phyloP scores from a whole-genome alignment of 2,888 invertebrate genomes.

The Macaria liturata region DNA sequence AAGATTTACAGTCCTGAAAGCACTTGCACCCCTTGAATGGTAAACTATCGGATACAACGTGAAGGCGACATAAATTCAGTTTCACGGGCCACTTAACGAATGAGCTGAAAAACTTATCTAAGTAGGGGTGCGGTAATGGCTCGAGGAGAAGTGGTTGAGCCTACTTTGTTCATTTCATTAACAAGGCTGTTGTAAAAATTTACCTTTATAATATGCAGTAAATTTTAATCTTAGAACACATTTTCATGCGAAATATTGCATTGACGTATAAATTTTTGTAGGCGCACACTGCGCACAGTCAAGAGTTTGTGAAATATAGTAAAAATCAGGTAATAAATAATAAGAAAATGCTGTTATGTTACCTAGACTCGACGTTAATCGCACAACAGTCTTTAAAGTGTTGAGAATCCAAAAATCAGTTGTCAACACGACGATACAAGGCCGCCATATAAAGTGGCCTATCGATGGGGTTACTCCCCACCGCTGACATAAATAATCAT shows the following conservation, averaged over 20 bases:
- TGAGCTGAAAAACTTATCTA: constrained; percentile 79
- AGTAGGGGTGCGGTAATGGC: constrained; percentile 50
- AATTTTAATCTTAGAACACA: no score
- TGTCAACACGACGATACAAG: constrained; percentile 44
- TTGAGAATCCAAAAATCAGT: neutral
- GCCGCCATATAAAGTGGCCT: constrained; percentile 71
- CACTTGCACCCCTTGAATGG: constrained; percentile 48
- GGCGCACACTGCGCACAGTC: no score
- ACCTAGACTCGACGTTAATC: no score
- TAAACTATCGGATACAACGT: constrained; percentile 57
- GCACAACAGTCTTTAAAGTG: no score
- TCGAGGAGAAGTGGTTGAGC: constrained; percentile 35
- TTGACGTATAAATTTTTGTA: no score
- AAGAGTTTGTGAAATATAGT: no score
- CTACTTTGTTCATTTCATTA: neutral
- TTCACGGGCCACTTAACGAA: constrained; percentile 77
- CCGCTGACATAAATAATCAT: constrained; percentile 79
- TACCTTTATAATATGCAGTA: no score
- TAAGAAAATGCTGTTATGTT: no score
- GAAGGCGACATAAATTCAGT: constrained; percentile 68
- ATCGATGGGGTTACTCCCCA: constrained; percentile 79
- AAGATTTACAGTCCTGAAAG: constrained; percentile 20
- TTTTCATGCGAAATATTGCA: no score
- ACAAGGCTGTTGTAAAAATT: no score
- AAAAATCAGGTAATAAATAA: no score